Evolutionary conservation across 2,113 vertebrate genomes (phyloP).

Genomic region (Hyperopisus bebe): DNA sequence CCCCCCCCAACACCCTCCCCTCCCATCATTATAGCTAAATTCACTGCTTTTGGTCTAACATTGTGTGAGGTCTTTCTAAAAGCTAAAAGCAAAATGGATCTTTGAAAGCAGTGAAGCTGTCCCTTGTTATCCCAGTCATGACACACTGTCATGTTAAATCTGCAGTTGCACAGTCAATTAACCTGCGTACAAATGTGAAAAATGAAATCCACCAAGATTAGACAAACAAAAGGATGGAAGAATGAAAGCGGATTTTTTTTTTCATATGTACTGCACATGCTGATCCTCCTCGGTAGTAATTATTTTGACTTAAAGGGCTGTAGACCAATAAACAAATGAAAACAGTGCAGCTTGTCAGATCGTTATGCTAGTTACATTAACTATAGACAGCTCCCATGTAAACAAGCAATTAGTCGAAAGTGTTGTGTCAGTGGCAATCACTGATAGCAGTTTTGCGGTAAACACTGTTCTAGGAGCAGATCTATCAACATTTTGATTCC

Average conservation of each 20-base stretch:
- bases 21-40: background rate
- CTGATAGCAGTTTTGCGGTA: background rate
- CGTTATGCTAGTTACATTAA: background rate
- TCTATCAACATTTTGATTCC: background rate
- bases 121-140: background rate
- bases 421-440: background rate
- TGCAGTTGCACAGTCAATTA: slow-evolving; percentile 1
- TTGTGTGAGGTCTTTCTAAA: slow-evolving; percentile 5
- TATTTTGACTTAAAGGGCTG: background rate
- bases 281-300: background rate
- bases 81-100: background rate
- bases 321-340: background rate
- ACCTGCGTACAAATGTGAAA: background rate
- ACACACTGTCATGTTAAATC: background rate
- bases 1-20: background rate
- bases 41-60: background rate
- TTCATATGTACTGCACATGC: background rate
- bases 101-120: background rate
- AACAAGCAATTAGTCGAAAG: slow-evolving; percentile 11
- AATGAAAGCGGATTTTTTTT: background rate
- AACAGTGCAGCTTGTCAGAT: background rate
- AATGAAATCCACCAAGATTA: background rate
- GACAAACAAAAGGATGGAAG: background rate
- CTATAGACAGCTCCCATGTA: background rate
- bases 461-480: background rate